These are phyloP conservation scores for Thecocarcelia acutangulata DNA, from an alignment of 2,888 invertebrate genomes.

Conservation along the genomic window DNA sequence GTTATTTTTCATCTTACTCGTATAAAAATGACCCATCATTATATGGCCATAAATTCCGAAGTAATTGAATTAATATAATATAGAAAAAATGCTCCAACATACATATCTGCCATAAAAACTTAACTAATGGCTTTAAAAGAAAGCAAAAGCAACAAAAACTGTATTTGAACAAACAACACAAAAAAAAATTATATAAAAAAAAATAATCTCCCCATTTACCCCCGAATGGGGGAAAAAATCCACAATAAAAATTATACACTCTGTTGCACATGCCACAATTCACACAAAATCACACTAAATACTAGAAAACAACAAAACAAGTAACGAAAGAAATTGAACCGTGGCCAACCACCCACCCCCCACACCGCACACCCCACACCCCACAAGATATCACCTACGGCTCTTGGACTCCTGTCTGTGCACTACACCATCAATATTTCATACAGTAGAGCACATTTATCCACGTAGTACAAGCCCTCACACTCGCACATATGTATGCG, in stretches of 20 bases:
- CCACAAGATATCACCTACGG: slow-evolving; percentile 46
- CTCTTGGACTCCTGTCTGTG: slow-evolving; percentile 29
- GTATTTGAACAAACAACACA: slow-evolving; percentile 12
- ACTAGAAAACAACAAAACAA: slow-evolving; percentile 36
- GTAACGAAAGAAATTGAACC: slow-evolving; percentile 35
- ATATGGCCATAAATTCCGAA: slow-evolving; percentile 65
- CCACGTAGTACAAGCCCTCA: neutral
- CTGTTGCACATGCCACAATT: slow-evolving; percentile 73
- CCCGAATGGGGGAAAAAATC: slow-evolving; percentile 18
- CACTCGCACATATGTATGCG: slow-evolving; percentile 26
- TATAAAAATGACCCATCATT: slow-evolving; percentile 65
- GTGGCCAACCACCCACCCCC: slow-evolving; percentile 18
- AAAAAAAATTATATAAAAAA: slow-evolving; percentile 38
- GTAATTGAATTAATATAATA: slow-evolving; percentile 67
- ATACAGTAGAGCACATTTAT: slow-evolving; percentile 16
- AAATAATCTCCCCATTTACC: slow-evolving; percentile 46
- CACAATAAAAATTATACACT: slow-evolving; percentile 72
- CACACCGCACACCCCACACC: slow-evolving; percentile 16
- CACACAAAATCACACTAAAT: slow-evolving; percentile 71
- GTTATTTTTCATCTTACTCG: slow-evolving; percentile 54
- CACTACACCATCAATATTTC: slow-evolving; percentile 40
- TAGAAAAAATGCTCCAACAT: slow-evolving; percentile 5
- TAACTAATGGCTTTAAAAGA: slow-evolving; percentile 50
- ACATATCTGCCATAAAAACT: slow-evolving; percentile 22
- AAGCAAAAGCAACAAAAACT: slow-evolving; percentile 28